phyloP scores from a whole-genome alignment of 2,113 vertebrate species.

The Collichthys lucidus region DNA sequence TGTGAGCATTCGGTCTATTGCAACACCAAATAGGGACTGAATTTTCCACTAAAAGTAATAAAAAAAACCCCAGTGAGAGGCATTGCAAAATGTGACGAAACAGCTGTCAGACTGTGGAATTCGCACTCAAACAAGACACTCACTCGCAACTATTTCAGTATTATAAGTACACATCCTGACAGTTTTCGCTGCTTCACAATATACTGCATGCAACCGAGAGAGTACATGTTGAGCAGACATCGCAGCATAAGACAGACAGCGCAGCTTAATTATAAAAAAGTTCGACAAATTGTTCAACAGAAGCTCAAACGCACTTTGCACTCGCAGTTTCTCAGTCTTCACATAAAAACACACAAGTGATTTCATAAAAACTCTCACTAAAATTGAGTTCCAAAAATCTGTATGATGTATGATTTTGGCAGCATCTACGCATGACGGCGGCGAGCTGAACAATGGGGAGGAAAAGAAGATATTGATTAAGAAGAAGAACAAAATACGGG shows the following conservation, averaged over 20 bases:
- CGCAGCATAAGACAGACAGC: neutral
- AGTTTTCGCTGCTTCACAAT: neutral
- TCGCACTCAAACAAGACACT: neutral
- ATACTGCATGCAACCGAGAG: neutral
- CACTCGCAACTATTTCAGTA: neutral
- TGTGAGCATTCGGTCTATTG: neutral
- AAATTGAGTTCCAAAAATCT: neutral
- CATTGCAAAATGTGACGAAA: constrained; percentile 17
- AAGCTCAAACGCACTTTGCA: neutral
- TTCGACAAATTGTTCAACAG: neutral
- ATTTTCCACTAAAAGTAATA: neutral
- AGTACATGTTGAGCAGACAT: neutral
- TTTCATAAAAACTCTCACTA: neutral
- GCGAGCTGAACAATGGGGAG: neutral
- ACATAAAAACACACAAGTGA: neutral
- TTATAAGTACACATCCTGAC: neutral
- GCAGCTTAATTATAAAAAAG: neutral
- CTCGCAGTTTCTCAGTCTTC: neutral
- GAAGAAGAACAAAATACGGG: neutral
- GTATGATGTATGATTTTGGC: neutral
- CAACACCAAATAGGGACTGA: neutral
- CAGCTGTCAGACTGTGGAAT: neutral
- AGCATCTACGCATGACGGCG: neutral
- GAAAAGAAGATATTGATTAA: neutral
- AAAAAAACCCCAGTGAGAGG: neutral